Conservation (phyloP, 2,113 vertebrate genomes). For the Leucopsar rothschildi region DNA sequence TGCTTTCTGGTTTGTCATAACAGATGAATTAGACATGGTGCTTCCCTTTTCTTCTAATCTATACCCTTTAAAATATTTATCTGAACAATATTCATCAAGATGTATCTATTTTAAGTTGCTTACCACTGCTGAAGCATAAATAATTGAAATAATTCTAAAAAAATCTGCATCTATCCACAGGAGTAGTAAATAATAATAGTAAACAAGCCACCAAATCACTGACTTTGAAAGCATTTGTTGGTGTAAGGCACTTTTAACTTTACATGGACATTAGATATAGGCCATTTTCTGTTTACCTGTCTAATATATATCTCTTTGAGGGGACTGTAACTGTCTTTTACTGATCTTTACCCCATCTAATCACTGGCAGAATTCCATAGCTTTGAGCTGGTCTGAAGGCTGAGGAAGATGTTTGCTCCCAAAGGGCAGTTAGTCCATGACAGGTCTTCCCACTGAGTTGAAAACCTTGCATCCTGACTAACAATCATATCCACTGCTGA, state of each 20-base stretch:
- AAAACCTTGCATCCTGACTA: neutral
- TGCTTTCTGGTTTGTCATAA: neutral
- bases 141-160: neutral
- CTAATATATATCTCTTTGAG: neutral
- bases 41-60: neutral
- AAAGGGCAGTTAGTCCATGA: neutral
- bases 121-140: neutral
- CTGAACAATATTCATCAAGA: neutral
- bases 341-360: neutral
- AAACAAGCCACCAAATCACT: neutral
- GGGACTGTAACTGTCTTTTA: neutral
- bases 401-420: neutral
- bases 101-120: neutral
- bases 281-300: neutral
- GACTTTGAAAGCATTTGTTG: neutral
- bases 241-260: neutral
- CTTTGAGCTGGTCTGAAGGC: neutral
- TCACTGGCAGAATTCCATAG: neutral
- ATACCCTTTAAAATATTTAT: slow-evolving; percentile 27
- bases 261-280: neutral
- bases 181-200: neutral
- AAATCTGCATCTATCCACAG: neutral
- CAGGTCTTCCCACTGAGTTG: neutral
- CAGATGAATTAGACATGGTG: neutral
- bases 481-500: neutral